These are phyloP conservation scores for Anorthoa munda DNA, from an alignment of 2,888 invertebrate species.

Conservation along the genomic window DNA sequence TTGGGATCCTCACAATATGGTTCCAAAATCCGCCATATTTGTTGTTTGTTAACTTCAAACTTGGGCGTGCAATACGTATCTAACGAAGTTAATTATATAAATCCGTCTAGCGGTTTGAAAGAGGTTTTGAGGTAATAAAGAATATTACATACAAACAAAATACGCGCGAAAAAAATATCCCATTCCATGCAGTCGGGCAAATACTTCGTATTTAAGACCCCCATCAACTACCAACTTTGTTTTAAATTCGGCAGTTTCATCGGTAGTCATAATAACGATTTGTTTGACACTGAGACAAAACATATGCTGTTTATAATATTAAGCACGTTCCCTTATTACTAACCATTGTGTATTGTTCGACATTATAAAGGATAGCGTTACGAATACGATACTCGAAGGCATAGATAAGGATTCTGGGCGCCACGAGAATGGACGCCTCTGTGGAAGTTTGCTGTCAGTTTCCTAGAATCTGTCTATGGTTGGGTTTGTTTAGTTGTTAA, in stretches of 20 bases:
- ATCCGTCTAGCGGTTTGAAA: too few species aligned
- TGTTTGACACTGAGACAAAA: slow-evolving; percentile 76
- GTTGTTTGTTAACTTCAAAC: too few species aligned
- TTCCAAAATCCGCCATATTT: too few species aligned
- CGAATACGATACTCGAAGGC: slow-evolving; percentile 50
- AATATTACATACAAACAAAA: too few species aligned
- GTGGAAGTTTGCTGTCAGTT: slow-evolving; percentile 37
- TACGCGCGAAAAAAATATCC: too few species aligned
- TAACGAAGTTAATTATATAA: too few species aligned
- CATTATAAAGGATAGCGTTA: slow-evolving; percentile 67
- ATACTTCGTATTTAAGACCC: neutral
- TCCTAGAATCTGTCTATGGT: slow-evolving; percentile 45
- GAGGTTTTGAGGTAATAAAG: too few species aligned
- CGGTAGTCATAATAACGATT: slow-evolving; percentile 73
- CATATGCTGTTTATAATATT: slow-evolving; percentile 72
- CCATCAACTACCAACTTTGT: slow-evolving; percentile 20
- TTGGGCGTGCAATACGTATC: too few species aligned
- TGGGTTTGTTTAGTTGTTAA: slow-evolving; percentile 3
- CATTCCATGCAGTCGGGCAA: neutral
- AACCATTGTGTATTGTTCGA: slow-evolving; percentile 74
- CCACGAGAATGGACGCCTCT: slow-evolving; percentile 41
- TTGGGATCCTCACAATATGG: too few species aligned
- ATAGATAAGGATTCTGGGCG: slow-evolving; percentile 63
- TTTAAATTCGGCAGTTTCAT: slow-evolving; percentile 54
- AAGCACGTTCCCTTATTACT: slow-evolving; percentile 69